Evolutionary conservation across 2,113 vertebrate genomes (phyloP), one percentile per base, ranked within the genome.

Genomic region (Gobio gobio): DNA sequence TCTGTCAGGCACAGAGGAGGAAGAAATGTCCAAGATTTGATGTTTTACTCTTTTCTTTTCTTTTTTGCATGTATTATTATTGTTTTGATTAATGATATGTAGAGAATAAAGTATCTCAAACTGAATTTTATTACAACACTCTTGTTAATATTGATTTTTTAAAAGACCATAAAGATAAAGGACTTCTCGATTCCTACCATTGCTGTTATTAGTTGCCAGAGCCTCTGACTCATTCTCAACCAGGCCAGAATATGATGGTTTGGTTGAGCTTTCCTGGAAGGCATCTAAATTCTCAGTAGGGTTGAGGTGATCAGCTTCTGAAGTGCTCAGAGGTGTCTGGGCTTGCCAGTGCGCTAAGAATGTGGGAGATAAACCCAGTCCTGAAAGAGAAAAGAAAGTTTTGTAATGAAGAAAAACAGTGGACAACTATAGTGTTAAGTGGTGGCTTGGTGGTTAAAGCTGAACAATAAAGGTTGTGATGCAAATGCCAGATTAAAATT

Each of bases 311-410:
- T 51, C 76, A 18, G 56, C 26, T 58, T 80, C 66, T 4, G 59
- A 45, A 83, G 22, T 20, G 45, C 77, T 49, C 13, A 14, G 16
- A n/a, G 72, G 61, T 68, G 85, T 63, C 73, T 83, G 26, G 4
- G 68, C 59, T 51, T 81, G 47, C 58, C 36, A 82, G 40, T 78
- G 86, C 1, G 33, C 58, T 33, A 83, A 51, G 47, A 85, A 75
- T 18, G 72, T 40, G 1, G 83, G 85, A 33, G 88, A 54, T 49
- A 86, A 22, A 66, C 83, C 66, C 75, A 87, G 59, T 8, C 86
- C 91, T 92, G 70, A 10, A n/a, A 78, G 6, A 45, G 33, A 83
- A 12, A 85, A 5, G 40, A 83, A 5, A 61, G n/a, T 56, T 49
- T 0, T 33, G 24, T 16, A 72, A 82, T 56, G 26, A 22, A 22